phyloP scores from a whole-genome alignment of 2,888 invertebrate species.

The Trichogramma dendrolimi region DNA sequence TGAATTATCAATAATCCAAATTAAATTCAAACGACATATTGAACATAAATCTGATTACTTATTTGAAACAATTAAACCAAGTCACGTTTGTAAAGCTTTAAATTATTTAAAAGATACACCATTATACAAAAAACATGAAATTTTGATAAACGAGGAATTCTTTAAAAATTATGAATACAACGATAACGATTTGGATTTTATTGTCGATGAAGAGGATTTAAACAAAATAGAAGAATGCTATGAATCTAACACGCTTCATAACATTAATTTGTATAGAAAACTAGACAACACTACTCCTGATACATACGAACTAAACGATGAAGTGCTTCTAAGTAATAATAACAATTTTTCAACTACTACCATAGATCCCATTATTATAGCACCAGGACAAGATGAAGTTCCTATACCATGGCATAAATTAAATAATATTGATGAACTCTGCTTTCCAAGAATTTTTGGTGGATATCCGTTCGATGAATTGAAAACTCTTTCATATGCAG shows the following conservation, averaged over 20 bases:
- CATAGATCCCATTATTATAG: constrained; percentile 23
- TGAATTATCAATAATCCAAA: constrained; percentile 35
- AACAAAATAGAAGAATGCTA: not conserved
- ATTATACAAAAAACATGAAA: constrained; percentile 19
- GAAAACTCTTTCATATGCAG: constrained; percentile 11
- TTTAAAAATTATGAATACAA: constrained; percentile 18
- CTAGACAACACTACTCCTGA: constrained; percentile 20
- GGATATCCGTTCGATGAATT: constrained; percentile 13
- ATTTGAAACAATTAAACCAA: constrained; percentile 37
- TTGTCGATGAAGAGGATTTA: constrained; percentile 19
- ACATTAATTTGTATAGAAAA: not conserved
- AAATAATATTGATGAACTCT: constrained; percentile 32
- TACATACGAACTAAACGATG: constrained; percentile 22
- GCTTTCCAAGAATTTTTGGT: constrained; percentile 34
- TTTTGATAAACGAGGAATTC: constrained; percentile 19
- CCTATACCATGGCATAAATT: constrained; percentile 33
- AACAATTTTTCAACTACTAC: constrained; percentile 16
- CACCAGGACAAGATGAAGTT: constrained; percentile 35
- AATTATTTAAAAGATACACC: constrained; percentile 18
- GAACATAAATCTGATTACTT: constrained; percentile 35
- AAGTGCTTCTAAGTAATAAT: constrained; percentile 31
- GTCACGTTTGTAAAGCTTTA: constrained; percentile 22
- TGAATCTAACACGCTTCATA: not conserved
- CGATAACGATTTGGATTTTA: constrained; percentile 16
- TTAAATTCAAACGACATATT: constrained; percentile 38